Conservation (phyloP, 1,140 invertebrate genomes). For the Andrena cerasifolii region DNA sequence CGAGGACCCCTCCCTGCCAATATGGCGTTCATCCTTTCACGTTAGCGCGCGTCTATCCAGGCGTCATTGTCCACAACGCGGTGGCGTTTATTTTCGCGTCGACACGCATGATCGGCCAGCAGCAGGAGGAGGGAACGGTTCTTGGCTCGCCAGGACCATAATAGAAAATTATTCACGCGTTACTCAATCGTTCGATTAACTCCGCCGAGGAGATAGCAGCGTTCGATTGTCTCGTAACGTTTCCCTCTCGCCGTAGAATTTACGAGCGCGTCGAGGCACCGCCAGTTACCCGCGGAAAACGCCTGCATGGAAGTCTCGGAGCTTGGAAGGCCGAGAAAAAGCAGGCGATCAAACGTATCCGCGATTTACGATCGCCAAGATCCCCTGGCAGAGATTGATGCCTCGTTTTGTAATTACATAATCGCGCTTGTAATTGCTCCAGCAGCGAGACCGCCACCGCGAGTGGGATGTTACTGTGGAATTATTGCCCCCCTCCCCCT, state of each 20-base stretch:
- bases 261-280: constrained; percentile 31
- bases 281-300: constrained; percentile 18
- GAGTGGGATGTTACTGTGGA: constrained; percentile 42
- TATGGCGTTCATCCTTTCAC: too few relatives aligned
- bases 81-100: constrained; percentile 46
- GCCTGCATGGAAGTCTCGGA: neutral
- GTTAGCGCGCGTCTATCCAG: neutral
- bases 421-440: constrained; percentile 29
- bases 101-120: constrained; percentile 30
- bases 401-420: constrained; percentile 38
- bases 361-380: constrained; percentile 30
- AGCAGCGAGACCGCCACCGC: neutral
- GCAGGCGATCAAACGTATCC: constrained; percentile 43
- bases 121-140: constrained; percentile 20
- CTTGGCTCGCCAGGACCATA: constrained; percentile 27
- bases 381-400: constrained; percentile 41
- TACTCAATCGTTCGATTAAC: constrained; percentile 58
- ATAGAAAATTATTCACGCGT: constrained; percentile 61
- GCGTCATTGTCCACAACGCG: neutral
- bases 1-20: too few relatives aligned
- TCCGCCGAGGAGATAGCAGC: constrained; percentile 29
- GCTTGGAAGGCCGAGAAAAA: constrained; percentile 2
- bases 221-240: constrained; percentile 51
- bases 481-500: constrained; percentile 19
- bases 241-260: constrained; percentile 25